Evolutionary conservation across 2,797 vertebrate species (phyloP).

Genomic region (Urosaurus nigricauda): DNA sequence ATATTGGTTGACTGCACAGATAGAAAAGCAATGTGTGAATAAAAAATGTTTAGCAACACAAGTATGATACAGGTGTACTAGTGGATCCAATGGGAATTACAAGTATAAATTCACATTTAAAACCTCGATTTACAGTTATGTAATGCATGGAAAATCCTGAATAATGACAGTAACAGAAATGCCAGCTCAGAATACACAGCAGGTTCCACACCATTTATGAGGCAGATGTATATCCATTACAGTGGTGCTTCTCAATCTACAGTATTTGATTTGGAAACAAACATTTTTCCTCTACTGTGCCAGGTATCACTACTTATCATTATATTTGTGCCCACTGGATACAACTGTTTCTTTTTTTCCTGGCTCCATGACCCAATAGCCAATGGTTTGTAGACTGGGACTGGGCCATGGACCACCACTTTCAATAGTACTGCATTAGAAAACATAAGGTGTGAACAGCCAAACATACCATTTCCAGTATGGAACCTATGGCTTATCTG

Average conservation of each 20-base stretch:
- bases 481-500: background rate
- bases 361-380: no score
- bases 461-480: background rate
- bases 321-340: no score
- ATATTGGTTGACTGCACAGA: background rate
- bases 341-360: no score
- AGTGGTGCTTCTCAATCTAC: no score
- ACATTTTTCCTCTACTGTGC: no score
- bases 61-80: no score
- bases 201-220: background rate
- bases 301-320: no score
- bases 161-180: background rate
- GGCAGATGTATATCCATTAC: background rate
- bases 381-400: no score
- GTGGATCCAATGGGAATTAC: background rate
- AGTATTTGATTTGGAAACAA: no score
- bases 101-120: background rate
- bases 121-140: background rate
- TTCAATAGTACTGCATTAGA: no score
- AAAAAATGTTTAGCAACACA: background rate
- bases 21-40: background rate
- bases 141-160: background rate
- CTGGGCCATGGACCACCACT: no score
- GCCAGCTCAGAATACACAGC: background rate
- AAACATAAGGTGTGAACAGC: background rate